These are phyloP conservation scores for Hyposoter didymator DNA, from an alignment of 2,888 invertebrate species.

Conservation along the genomic window DNA sequence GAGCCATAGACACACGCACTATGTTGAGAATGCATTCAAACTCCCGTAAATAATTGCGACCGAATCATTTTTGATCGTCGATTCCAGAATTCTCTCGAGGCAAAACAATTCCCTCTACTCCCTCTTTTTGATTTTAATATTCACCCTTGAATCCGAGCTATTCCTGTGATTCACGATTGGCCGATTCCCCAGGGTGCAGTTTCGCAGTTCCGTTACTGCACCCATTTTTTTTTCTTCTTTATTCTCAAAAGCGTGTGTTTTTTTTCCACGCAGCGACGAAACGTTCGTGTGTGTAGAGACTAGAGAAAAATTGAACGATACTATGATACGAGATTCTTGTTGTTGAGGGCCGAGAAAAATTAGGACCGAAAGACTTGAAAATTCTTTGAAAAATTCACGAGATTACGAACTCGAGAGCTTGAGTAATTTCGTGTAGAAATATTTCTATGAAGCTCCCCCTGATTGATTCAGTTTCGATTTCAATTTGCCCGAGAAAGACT, in stretches of 20 bases:
- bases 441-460: not conserved
- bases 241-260: not conserved
- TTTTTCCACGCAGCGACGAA: not conserved
- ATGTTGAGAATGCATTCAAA: constrained; percentile 26
- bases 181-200: constrained; percentile 10
- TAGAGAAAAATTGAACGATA: not conserved
- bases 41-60: constrained; percentile 41
- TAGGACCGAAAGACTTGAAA: not conserved
- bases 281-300: not conserved
- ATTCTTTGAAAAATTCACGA: constrained; percentile 71
- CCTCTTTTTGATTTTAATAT: constrained; percentile 29
- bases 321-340: not conserved
- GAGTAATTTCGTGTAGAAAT: not conserved
- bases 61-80: constrained; percentile 46
- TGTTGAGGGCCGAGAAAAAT: not conserved
- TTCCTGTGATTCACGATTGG: constrained; percentile 32
- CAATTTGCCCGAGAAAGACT: constrained; percentile 64
- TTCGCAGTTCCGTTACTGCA: constrained; percentile 6
- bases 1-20: constrained; percentile 4
- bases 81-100: constrained; percentile 36
- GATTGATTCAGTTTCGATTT: constrained; percentile 74
- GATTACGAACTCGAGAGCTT: constrained; percentile 69
- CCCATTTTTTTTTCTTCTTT: not conserved
- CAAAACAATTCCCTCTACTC: constrained; percentile 35
- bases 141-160: not conserved